phyloP scores from a whole-genome alignment of 2,888 invertebrate genomes.

The Euzophera pinguis region DNA sequence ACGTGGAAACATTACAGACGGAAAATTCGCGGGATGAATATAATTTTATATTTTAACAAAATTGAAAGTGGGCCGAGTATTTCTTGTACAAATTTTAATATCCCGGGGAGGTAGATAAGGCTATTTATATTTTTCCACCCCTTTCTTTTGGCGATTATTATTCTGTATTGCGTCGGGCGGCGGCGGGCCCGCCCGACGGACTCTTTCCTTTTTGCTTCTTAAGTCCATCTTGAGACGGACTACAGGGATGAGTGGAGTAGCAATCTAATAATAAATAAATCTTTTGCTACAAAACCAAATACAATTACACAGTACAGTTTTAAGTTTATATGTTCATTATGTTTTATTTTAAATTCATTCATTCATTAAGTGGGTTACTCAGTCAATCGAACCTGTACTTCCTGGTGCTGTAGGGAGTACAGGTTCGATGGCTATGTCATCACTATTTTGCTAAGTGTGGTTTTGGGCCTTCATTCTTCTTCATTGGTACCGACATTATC shows the following conservation, averaged over 20 bases:
- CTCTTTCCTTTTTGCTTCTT: conserved; percentile 81
- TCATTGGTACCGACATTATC: too few relatives aligned
- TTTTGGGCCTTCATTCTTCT: too few relatives aligned
- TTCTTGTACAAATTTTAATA: conserved; percentile 76
- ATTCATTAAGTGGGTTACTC: too few relatives aligned
- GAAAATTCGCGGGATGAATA: conserved; percentile 31
- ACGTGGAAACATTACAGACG: conserved; percentile 25
- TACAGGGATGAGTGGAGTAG: conserved; percentile 39
- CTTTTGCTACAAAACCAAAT: too few relatives aligned
- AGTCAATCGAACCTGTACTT: too few relatives aligned
- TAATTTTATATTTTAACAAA: conserved; percentile 67
- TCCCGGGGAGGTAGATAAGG: conserved; percentile 62
- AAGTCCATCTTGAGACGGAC: conserved; percentile 77
- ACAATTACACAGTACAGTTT: too few relatives aligned
- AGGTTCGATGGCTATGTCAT: too few relatives aligned
- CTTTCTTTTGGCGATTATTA: conserved; percentile 79
- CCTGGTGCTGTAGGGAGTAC: too few relatives aligned
- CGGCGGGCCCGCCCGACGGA: conserved; percentile 57
- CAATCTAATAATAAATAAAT: neutral
- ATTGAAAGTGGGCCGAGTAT: conserved; percentile 54
- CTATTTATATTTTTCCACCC: conserved; percentile 78
- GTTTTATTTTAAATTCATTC: too few relatives aligned
- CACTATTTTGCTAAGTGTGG: too few relatives aligned
- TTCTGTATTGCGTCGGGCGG: conserved; percentile 76
- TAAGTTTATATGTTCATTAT: too few relatives aligned